Base-by-base conservation (phyloP, 2,797 vertebrate genomes). In the Centropyge bicolor region DNA sequence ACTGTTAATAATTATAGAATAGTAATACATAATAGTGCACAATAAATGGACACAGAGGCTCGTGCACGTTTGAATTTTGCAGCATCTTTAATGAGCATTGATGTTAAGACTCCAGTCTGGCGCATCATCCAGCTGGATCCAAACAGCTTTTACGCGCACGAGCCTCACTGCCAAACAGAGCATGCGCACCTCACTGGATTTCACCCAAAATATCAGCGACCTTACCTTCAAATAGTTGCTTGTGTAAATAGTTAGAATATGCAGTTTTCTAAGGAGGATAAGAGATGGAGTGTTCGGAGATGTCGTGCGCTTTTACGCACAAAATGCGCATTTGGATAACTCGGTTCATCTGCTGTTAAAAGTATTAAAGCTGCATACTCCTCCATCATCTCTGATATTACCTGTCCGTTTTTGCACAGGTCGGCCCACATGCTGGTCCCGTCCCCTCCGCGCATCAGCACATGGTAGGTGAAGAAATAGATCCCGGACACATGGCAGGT, bases 371-470 rank as follows among this genome's bases (percentile, higher is more conserved):
- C 64, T 1, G 46, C 63, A 3, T 9, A 22, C 2, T 13, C 35
- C 16, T 35, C 9, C 3, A 2, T 13, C 10, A 10, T 4, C 1
- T 27, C 0, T 1, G 3, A 3, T 13, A 11, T 38, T 92, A 97
- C 98, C 97, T 98, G 98, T 76, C 98, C 97, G 87, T 98, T 99
- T 90, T 97, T 98, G 95, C 97, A 99, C 91, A 99, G 96, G 85
- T 99, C 98, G 12, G 98, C 98, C 98, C 98, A 99, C 98, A 99
- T 99, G 95, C 97, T 98, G 85, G 97, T 98, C 24, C 98, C 98
- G 85, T 99, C 98, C 36, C 98, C 98, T 56, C 97, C 98, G 9
- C 97, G 95, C 98, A 99, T 98, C 84, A 99, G 92, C 86, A 98
- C 95, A 87, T 98, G 97, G 85, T 98, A 98, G 27, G 97, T 98